Evolutionary conservation across 2,888 invertebrate species (phyloP).

Genomic region (Drosophila kambysellisi): DNA sequence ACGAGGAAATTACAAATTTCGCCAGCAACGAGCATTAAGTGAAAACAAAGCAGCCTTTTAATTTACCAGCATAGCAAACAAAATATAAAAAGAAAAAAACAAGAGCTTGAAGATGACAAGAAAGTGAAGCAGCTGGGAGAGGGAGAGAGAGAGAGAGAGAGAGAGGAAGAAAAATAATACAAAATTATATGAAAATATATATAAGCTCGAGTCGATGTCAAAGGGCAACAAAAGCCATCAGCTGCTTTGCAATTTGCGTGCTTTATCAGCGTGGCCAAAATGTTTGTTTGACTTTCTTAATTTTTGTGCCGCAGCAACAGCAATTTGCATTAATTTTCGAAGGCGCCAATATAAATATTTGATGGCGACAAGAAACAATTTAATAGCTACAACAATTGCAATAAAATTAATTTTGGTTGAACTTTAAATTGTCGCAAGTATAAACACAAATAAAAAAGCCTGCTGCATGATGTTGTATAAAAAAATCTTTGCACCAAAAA

Average conservation of each 20-base stretch:
- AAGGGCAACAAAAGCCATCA: constrained; percentile 50
- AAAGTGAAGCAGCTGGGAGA: constrained; percentile 34
- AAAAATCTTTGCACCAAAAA: background rate
- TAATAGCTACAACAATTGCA: constrained; percentile 18
- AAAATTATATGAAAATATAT: background rate
- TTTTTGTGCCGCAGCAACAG: constrained; percentile 31
- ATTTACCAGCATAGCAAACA: constrained; percentile 57
- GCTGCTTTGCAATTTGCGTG: constrained; percentile 45
- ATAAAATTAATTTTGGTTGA: background rate
- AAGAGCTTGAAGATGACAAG: constrained; percentile 31
- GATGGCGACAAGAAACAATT: constrained; percentile 19
- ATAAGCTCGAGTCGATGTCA: constrained; percentile 38
- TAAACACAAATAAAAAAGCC: background rate
- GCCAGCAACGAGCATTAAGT: constrained; percentile 53
- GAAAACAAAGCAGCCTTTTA: constrained; percentile 73
- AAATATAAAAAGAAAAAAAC: constrained; percentile 22
- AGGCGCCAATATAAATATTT: background rate
- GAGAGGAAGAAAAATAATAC: constrained; percentile 4
- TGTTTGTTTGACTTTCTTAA: constrained; percentile 35
- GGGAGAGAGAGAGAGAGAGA: background rate
- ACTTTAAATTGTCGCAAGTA: background rate
- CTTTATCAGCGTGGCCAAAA: constrained; percentile 49
- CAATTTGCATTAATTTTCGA: constrained; percentile 35
- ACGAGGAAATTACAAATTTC: constrained; percentile 69
- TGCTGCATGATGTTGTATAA: background rate